A percentile compares a stretch with the other conserved stretches of the same genome.
These are phyloP conservation scores for Scrobipalpa costella DNA, from an alignment of 2,888 invertebrate species.

Conservation along the genomic window DNA sequence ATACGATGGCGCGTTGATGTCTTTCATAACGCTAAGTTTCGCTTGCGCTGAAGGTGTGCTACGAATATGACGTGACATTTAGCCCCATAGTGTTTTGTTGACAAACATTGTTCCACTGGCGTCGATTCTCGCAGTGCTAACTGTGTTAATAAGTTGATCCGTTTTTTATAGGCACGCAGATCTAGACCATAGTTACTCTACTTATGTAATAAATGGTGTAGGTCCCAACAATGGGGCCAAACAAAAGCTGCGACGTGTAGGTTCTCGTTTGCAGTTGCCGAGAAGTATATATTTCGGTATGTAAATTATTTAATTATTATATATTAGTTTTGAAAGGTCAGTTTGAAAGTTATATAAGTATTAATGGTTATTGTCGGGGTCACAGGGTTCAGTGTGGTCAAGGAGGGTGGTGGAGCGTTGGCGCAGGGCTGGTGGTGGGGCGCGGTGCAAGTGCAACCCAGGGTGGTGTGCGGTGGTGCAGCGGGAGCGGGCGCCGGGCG, in stretches of 20 bases:
- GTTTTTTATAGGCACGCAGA: constrained; percentile 6
- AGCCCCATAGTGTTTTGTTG: constrained; percentile 18
- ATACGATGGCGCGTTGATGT: constrained; percentile 29
- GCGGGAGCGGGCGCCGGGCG: neutral
- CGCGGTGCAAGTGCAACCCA: neutral
- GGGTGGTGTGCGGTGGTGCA: neutral
- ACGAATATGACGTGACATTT: constrained; percentile 14
- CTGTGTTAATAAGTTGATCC: constrained; percentile 14
- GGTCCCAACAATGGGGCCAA: neutral
- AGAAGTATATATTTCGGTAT: neutral
- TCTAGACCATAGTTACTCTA: constrained; percentile 9
- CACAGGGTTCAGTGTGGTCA: neutral
- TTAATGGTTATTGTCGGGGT: neutral
- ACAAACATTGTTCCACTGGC: constrained; percentile 12
- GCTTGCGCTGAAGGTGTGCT: neutral
- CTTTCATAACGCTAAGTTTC: constrained; percentile 14
- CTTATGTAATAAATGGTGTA: constrained; percentile 1
- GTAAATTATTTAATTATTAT: neutral
- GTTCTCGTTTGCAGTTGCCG: neutral
- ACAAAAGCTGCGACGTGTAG: neutral
- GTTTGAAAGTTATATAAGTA: neutral
- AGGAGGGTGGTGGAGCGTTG: neutral
- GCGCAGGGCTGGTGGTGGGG: neutral
- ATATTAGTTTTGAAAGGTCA: neutral
- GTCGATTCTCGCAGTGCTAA: neutral